phyloP scores from a whole-genome alignment of 2,797 vertebrate species.

The Micromesistius poutassou region DNA sequence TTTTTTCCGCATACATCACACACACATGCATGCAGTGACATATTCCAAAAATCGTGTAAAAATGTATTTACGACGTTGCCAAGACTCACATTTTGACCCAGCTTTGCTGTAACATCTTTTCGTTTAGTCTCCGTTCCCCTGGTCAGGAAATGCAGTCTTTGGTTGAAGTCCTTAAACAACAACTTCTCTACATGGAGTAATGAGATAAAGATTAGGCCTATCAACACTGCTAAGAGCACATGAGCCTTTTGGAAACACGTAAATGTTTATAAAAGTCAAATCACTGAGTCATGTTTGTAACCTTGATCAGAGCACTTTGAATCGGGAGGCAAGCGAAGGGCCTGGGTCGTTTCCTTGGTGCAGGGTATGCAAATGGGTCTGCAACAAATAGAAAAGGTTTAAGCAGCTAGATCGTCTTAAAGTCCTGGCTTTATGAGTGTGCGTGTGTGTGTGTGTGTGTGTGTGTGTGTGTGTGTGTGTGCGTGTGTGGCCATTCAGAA shows the following conservation, averaged over 20 bases:
- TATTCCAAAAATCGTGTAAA: neutral
- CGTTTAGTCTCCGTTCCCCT: rapidly evolving
- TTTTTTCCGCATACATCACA: too few species aligned
- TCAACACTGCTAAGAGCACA: neutral
- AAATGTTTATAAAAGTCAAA: neutral
- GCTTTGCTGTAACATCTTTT: conserved; percentile 48
- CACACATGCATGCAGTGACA: neutral
- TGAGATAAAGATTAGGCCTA: conserved; percentile 3
- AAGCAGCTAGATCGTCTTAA: neutral
- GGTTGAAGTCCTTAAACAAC: conserved; percentile 37
- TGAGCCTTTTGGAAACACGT: neutral
- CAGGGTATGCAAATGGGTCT: conserved; percentile 70
- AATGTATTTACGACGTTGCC: neutral
- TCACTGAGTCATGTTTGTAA: conserved; percentile 18
- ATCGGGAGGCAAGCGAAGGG: conserved; percentile 36
- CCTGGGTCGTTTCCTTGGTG: conserved; percentile 54
- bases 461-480: too few species aligned
- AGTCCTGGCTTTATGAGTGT: too few species aligned
- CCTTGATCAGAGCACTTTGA: conserved; percentile 59
- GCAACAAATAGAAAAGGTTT: neutral
- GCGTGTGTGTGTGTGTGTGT: too few species aligned
- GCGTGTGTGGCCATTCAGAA: too few species aligned
- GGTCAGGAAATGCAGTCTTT: conserved; percentile 52
- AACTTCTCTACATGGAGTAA: conserved; percentile 41
- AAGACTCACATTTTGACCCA: conserved; percentile 47